Conservation (phyloP, 2,113 vertebrate species). For the Nyctereutes procyonoides region DNA sequence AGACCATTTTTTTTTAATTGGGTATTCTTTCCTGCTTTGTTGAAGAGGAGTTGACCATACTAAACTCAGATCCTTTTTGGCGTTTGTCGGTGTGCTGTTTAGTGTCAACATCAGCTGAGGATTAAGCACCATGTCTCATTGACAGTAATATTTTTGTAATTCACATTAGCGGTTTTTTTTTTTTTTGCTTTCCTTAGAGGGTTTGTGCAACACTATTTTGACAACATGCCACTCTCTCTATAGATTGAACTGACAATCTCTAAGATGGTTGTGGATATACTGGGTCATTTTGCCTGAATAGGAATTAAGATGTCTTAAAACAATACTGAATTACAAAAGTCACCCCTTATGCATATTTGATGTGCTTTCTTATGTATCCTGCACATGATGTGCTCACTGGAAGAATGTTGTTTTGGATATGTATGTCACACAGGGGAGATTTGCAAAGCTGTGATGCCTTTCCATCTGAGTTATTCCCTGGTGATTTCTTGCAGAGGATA, state of each 20-base stretch:
- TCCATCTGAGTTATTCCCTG: not conserved
- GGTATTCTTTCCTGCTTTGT: not conserved
- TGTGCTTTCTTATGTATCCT: not conserved
- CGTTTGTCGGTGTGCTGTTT: not conserved
- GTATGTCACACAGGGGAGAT: not conserved
- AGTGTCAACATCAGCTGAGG: slow-evolving; percentile 3
- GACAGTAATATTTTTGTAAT: slow-evolving; percentile 22
- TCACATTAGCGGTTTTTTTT: not conserved
- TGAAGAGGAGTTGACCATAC: not conserved
- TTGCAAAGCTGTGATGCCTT: not conserved
- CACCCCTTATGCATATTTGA: slow-evolving; percentile 21
- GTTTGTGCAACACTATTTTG: slow-evolving; percentile 47
- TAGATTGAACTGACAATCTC: slow-evolving; percentile 13
- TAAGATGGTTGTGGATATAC: slow-evolving; percentile 5
- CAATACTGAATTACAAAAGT: slow-evolving; percentile 39
- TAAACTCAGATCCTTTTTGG: not conserved
- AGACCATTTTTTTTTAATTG: not conserved
- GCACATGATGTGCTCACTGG: not conserved
- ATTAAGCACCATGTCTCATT: not conserved
- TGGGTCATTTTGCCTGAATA: not conserved
- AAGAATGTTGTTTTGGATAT: slow-evolving; percentile 28
- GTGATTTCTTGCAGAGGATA: slow-evolving; percentile 7
- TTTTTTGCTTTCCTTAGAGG: slow-evolving; percentile 20
- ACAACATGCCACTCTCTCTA: not conserved
- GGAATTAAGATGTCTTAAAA: slow-evolving; percentile 57